A percentile compares a stretch with the other conserved stretches of the same genome.
Evolutionary conservation across 2,888 invertebrate genomes (phyloP).

Genomic region (Aphrophora alni): DNA sequence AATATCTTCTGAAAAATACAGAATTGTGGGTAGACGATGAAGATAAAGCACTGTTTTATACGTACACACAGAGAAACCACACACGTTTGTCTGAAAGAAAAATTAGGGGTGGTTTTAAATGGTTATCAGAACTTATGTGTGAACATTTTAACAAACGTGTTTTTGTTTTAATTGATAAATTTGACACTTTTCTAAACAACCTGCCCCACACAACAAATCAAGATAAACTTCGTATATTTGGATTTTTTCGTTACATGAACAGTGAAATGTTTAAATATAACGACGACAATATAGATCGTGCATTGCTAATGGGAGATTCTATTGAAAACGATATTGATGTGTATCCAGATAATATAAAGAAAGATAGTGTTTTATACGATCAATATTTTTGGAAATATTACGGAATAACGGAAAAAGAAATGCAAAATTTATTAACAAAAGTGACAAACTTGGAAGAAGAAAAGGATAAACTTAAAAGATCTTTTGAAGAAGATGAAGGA

Average conservation of each 20-base stretch:
- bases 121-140: neutral
- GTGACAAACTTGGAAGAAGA: neutral
- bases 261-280: neutral
- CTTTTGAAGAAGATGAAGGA: neutral
- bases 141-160: neutral
- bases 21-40: neutral
- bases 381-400: neutral
- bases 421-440: neutral
- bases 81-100: neutral
- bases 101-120: neutral
- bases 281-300: neutral
- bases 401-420: neutral
- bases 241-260: neutral
- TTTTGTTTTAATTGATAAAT: neutral
- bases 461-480: neutral
- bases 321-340: neutral
- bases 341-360: neutral
- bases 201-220: neutral
- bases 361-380: neutral
- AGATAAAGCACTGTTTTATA: neutral
- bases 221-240: neutral
- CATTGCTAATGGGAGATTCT: neutral
- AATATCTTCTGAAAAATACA: neutral
- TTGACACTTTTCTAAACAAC: neutral
- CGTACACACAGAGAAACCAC: neutral